These are phyloP conservation scores for Monoplex corrugatus DNA, from an alignment of 2,888 invertebrate genomes.

Conservation along the genomic window DNA sequence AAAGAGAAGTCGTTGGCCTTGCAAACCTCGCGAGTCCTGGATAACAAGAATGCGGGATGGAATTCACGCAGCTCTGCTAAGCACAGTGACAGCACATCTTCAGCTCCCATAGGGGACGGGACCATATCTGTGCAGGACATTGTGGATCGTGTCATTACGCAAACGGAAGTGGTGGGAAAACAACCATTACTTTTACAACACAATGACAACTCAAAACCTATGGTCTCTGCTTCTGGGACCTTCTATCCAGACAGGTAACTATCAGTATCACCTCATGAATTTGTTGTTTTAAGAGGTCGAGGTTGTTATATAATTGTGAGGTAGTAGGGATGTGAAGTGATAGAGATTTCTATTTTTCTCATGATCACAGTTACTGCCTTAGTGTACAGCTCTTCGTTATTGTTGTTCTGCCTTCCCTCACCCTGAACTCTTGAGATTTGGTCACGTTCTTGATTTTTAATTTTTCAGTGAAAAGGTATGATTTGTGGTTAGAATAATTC, in stretches of 20 bases:
- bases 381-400: too few relatives aligned
- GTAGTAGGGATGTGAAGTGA: too few relatives aligned
- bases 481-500: too few relatives aligned
- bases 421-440: too few relatives aligned
- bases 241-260: slow-evolving; percentile 48
- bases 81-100: background rate
- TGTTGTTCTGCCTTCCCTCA: too few relatives aligned
- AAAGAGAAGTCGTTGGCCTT: slow-evolving; percentile 33
- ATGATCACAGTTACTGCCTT: too few relatives aligned
- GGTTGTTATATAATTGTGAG: too few relatives aligned
- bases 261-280: background rate
- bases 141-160: slow-evolving; percentile 68
- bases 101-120: slow-evolving; percentile 44
- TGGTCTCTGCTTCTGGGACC: slow-evolving; percentile 56
- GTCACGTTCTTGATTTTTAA: too few relatives aligned
- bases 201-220: slow-evolving; percentile 31
- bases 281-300: background rate
- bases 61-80: background rate
- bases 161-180: slow-evolving; percentile 63
- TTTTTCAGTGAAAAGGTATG: too few relatives aligned
- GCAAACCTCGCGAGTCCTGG: background rate
- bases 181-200: slow-evolving; percentile 33
- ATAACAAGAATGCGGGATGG: background rate
- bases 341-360: too few relatives aligned
- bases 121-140: slow-evolving; percentile 70